A percentile compares a stretch with the other conserved stretches of the same genome.
phyloP scores from a whole-genome alignment of 2,113 vertebrate genomes.

The Phylloscopus whistleri region DNA sequence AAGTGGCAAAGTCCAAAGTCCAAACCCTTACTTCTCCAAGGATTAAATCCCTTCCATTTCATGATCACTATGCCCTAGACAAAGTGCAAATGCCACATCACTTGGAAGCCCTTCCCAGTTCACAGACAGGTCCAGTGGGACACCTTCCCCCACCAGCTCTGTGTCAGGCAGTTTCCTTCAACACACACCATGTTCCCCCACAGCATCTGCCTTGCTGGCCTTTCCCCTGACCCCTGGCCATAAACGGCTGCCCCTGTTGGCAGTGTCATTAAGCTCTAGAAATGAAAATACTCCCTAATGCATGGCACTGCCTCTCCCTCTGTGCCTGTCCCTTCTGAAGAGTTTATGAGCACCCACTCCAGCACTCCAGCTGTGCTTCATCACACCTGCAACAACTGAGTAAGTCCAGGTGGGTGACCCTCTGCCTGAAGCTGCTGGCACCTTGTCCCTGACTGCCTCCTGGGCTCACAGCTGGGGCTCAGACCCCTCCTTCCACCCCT shows the following conservation, averaged over 20 bases:
- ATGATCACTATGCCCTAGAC: not conserved
- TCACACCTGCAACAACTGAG: accelerated
- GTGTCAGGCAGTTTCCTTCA: not conserved
- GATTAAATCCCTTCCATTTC: not conserved
- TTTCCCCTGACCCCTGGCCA: not conserved
- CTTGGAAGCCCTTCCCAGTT: not conserved
- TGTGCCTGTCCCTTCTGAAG: not conserved
- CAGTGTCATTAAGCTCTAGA: not conserved
- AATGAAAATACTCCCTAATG: not conserved
- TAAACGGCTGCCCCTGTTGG: not conserved
- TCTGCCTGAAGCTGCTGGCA: not conserved
- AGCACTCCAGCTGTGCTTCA: not conserved
- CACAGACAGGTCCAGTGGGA: not conserved
- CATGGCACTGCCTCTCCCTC: not conserved
- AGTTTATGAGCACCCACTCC: not conserved
- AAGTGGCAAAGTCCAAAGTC: no score
- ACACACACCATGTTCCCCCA: not conserved
- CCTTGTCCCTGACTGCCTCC: not conserved
- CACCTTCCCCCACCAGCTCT: not conserved
- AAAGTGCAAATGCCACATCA: not conserved
- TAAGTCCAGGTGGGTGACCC: not conserved
- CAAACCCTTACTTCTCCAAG: not conserved
- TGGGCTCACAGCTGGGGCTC: not conserved
- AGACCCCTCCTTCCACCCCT: accelerated
- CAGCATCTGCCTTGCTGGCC: not conserved